Evolutionary conservation across 2,888 invertebrate species (phyloP).

Genomic region (Lasioglossum marginatum): DNA sequence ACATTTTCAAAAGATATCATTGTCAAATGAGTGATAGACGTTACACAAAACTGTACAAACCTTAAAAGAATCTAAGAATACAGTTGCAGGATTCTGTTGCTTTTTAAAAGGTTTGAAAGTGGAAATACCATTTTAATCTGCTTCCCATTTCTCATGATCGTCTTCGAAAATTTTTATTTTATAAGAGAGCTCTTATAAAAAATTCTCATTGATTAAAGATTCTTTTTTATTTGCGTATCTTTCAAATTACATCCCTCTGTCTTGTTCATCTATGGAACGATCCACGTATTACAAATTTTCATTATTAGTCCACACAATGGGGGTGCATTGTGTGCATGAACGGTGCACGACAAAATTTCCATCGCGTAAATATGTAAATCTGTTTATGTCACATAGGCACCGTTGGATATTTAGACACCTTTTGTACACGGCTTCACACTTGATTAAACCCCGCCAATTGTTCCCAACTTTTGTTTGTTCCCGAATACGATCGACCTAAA

Average conservation of each 20-base stretch:
- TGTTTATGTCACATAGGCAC: background rate
- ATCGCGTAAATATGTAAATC: background rate
- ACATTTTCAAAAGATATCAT: no score
- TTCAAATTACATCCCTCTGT: background rate
- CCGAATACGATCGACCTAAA: slow-evolving; percentile 34
- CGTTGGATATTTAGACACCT: background rate
- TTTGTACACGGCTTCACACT: background rate
- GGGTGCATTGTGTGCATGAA: background rate
- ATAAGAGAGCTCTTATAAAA: no score
- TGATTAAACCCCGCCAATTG: background rate
- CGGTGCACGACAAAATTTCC: background rate
- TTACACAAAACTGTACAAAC: no score
- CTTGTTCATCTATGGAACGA: background rate
- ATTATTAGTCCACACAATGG: slow-evolving; percentile 6
- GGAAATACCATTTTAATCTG: no score
- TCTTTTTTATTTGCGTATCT: background rate
- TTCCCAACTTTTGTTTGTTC: slow-evolving; percentile 22
- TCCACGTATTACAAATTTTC: background rate
- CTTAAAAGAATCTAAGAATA: no score
- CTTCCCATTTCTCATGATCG: no score
- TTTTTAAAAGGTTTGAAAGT: no score
- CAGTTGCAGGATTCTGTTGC: no score
- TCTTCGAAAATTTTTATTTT: no score
- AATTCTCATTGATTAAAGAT: no score
- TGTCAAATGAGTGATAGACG: no score